Evolutionary conservation across 1,140 invertebrate species (phyloP), one percentile per base, ranked within the genome.

Genomic region (Neodiprion fabricii): DNA sequence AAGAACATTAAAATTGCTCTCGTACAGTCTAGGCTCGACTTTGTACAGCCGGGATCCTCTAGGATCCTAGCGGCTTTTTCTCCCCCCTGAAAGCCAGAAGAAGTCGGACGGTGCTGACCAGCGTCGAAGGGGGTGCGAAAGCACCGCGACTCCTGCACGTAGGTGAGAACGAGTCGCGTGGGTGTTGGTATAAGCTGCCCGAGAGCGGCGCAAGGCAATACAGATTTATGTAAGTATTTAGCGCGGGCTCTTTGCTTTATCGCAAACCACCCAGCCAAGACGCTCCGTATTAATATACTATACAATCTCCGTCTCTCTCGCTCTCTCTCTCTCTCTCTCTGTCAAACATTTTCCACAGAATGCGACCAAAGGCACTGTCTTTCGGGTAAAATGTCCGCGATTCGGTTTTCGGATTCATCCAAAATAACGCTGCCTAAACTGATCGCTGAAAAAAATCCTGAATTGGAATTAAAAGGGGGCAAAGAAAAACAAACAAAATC

Each of bases 141-240:
- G 28, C 28, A 40, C 5, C 28, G 28, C 28, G 28, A 40, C 28
- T 12, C n/a, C 53, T 61, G 11, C n/a, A 17, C n/a, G 53, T 61
- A 14, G 11, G 53, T 61, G 53, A 61, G 53, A 61, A 12, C 53
- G 53, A 17, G 71, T 68, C 71, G 74, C 74, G 74, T 80, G 75
- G 72, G 70, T 76, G 78, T 78, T 61, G 75, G 72, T 76, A 76
- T 81, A 81, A 82, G 79, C 67, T 49, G 47, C 79, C 78, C 80
- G 73, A 67, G 75, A 78, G 75, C 77, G 81, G 76, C 79, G 80
- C 76, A 79, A 86, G 83, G 87, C 86, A 89, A 89, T 89, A 88
- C 87, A 89, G 87, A 89, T 89, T 89, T 89, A 89, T 89, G 86
- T 88, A 87, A 88, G 87, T 89, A 88, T 89, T 89, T 87, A 88